Percentiles rank a stretch among this genome's conserved stretches.
Evolutionary conservation across 2,797 vertebrate genomes (phyloP).

Genomic region (Enteromius thamalakanensis): DNA sequence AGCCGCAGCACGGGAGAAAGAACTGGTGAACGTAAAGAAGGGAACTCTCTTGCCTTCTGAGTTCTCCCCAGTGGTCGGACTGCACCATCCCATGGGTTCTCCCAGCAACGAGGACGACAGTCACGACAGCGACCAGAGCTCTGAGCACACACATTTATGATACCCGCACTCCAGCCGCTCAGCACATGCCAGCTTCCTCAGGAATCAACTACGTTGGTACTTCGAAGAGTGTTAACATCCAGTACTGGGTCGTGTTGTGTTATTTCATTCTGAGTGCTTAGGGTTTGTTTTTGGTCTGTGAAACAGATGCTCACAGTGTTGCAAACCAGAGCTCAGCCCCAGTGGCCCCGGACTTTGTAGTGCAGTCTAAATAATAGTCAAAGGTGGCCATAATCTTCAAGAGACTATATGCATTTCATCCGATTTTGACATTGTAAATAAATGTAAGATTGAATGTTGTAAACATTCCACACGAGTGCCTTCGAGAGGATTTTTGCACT

Average conservation of each 20-base stretch:
- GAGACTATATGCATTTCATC: slow-evolving; percentile 22
- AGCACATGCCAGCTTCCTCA: slow-evolving; percentile 54
- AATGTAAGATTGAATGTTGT: slow-evolving; percentile 68
- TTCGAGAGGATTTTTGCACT: slow-evolving; percentile 80
- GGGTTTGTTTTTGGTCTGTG: slow-evolving; percentile 45
- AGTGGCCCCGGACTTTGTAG: not conserved
- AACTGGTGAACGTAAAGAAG: slow-evolving; percentile 91
- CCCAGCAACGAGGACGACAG: slow-evolving; percentile 85
- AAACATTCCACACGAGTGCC: slow-evolving; percentile 83
- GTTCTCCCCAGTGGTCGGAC: slow-evolving; percentile 83
- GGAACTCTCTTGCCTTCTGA: slow-evolving; percentile 86
- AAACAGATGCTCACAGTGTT: slow-evolving; percentile 64
- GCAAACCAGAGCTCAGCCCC: slow-evolving; percentile 39
- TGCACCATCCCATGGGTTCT: slow-evolving; percentile 84
- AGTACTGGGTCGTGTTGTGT: slow-evolving; percentile 5
- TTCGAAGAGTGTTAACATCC: slow-evolving; percentile 34
- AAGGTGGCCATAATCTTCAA: slow-evolving; percentile 15
- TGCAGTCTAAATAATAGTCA: slow-evolving; percentile 10
- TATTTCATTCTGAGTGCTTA: slow-evolving; percentile 23
- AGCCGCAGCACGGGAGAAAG: slow-evolving; percentile 85
- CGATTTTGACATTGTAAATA: slow-evolving; percentile 67
- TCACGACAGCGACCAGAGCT: slow-evolving; percentile 88
- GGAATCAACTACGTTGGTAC: slow-evolving; percentile 53
- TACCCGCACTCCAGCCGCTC: slow-evolving; percentile 54
- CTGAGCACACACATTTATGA: slow-evolving; percentile 89